Conservation (phyloP, 2,888 invertebrate species). For the Acrobasis suavella region DNA sequence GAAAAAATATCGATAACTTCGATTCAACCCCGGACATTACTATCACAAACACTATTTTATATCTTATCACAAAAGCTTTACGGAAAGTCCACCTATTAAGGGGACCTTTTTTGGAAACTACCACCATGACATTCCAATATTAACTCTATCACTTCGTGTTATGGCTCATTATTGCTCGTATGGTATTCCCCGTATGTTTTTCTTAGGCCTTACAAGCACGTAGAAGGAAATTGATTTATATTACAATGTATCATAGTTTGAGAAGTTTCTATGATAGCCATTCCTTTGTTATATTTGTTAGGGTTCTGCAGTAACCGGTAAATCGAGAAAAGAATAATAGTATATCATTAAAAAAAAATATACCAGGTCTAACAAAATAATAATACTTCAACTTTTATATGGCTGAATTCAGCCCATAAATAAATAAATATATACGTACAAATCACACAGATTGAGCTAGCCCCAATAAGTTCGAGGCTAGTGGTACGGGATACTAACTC, state of each 20-base stretch:
- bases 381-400: too few species aligned
- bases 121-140: background rate
- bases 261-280: conserved; percentile 21
- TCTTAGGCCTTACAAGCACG: conserved; percentile 21
- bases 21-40: background rate
- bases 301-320: background rate
- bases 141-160: background rate
- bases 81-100: conserved; percentile 24
- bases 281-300: conserved; percentile 15
- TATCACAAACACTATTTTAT: conserved; percentile 24
- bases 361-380: too few species aligned
- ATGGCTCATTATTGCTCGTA: conserved; percentile 10
- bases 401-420: too few species aligned
- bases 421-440: too few species aligned
- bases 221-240: conserved; percentile 24
- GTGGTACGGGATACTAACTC: too few species aligned
- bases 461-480: too few species aligned
- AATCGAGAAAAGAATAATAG: background rate
- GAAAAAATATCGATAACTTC: background rate
- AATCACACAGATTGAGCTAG: too few species aligned
- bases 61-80: conserved; percentile 26
- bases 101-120: conserved; percentile 23
- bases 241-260: conserved; percentile 25
- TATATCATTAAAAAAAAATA: background rate
- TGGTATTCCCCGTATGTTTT: conserved; percentile 11